Conservation (phyloP, 2,888 invertebrate genomes). For the Fissipunctia ypsillon region DNA sequence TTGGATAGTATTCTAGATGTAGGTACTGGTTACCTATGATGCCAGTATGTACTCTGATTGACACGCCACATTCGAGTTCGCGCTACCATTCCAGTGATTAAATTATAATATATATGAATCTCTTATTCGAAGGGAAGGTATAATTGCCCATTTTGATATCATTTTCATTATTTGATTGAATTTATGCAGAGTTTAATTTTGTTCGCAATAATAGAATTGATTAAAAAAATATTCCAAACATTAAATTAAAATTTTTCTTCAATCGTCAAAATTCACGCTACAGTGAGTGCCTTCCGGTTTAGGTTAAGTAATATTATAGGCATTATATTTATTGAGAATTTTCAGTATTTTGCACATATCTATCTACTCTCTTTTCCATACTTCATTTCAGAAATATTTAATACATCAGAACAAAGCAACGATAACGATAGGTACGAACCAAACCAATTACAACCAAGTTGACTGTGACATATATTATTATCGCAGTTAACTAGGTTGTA, state of each 20-base stretch:
- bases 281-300: conserved; percentile 59
- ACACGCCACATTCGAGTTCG: conserved; percentile 24
- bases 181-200: background rate
- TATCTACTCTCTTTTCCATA: background rate
- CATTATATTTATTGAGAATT: conserved; percentile 50
- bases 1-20: conserved; percentile 51
- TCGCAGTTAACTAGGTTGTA: background rate
- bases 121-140: conserved; percentile 50
- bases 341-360: conserved; percentile 55
- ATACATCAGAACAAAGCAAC: conserved; percentile 47
- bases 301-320: conserved; percentile 53
- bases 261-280: conserved; percentile 28
- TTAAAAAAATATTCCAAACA: background rate
- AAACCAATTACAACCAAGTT: background rate
- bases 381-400: conserved; percentile 23
- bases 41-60: conserved; percentile 34
- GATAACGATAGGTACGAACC: no score
- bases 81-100: conserved; percentile 56
- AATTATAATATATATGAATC: conserved; percentile 56
- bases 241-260: background rate
- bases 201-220: background rate
- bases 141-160: conserved; percentile 11
- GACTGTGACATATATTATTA: background rate
- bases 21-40: conserved; percentile 53
- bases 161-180: conserved; percentile 2